Conservation (phyloP, 53 echinoderm and acorn worm species). For the Echinometra lucunter region DNA sequence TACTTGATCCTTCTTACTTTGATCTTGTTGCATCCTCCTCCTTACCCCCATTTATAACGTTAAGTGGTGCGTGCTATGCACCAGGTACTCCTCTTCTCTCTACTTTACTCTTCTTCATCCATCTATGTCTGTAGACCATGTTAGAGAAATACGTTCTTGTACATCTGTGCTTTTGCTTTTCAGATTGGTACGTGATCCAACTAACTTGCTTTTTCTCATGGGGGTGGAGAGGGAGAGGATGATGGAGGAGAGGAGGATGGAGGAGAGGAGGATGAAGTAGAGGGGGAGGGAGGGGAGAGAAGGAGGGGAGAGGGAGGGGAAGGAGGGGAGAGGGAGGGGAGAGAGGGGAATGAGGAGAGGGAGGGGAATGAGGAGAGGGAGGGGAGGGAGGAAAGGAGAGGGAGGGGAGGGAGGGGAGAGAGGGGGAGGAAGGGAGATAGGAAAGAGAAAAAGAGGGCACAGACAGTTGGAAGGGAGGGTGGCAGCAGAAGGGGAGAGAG, state of each 20-base stretch:
- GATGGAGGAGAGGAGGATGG: background rate
- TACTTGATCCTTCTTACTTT: background rate
- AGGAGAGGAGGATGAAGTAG: background rate
- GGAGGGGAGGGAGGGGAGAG: background rate
- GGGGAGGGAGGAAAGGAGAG: background rate
- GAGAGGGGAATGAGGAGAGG: too few relatives aligned
- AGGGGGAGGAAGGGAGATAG: background rate
- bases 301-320: background rate
- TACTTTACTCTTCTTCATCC: too few relatives aligned
- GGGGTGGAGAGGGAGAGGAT: background rate
- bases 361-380: background rate
- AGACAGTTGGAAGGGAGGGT: background rate
- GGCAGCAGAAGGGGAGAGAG: background rate
- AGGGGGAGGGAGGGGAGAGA: background rate
- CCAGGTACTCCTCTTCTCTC: background rate
- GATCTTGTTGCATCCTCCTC: background rate
- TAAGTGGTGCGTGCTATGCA: constrained; percentile 1
- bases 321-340: background rate
- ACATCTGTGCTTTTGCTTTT: background rate
- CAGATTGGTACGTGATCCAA: background rate
- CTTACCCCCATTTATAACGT: constrained; percentile 11
- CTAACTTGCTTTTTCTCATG: background rate
- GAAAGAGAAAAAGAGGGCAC: background rate
- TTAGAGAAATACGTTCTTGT: background rate
- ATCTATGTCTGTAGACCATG: background rate